Evolutionary conservation across 1,140 invertebrate genomes (phyloP).

Genomic region (Anastrepha ludens): DNA sequence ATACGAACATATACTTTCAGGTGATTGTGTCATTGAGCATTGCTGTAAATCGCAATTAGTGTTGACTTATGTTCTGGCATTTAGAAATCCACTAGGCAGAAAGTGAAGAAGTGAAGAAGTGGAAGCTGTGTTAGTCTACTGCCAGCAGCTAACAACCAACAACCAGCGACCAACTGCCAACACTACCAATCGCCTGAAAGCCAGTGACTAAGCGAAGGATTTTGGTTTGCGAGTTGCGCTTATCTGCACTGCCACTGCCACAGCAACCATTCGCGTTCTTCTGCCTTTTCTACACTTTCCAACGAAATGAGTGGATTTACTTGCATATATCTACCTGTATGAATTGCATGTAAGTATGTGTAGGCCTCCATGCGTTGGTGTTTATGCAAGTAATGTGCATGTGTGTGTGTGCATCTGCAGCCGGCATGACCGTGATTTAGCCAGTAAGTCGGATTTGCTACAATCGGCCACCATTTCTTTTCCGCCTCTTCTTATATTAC

Average conservation of each 20-base stretch:
- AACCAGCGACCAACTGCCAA: background rate
- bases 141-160: background rate
- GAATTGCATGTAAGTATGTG: background rate
- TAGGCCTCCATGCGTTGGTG: background rate
- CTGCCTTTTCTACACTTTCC: background rate
- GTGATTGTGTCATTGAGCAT: background rate
- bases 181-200: conserved; percentile 5
- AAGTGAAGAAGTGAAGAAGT: background rate
- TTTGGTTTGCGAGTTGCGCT: conserved; percentile 8
- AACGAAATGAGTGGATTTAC: background rate
- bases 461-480: conserved; percentile 11
- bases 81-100: conserved; percentile 16
- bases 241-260: background rate
- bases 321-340: background rate
- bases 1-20: background rate
- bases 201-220: conserved; percentile 14
- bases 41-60: conserved; percentile 51
- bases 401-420: background rate
- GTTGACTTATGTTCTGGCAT: conserved; percentile 48
- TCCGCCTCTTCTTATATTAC: background rate
- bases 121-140: background rate
- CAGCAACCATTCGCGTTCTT: background rate
- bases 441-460: background rate
- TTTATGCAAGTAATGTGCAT: background rate
- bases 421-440: background rate